Percentiles rank a stretch among this genome's conserved stretches.
Conservation (phyloP, 2,113 vertebrate genomes). For the Pardalotus punctatus region DNA sequence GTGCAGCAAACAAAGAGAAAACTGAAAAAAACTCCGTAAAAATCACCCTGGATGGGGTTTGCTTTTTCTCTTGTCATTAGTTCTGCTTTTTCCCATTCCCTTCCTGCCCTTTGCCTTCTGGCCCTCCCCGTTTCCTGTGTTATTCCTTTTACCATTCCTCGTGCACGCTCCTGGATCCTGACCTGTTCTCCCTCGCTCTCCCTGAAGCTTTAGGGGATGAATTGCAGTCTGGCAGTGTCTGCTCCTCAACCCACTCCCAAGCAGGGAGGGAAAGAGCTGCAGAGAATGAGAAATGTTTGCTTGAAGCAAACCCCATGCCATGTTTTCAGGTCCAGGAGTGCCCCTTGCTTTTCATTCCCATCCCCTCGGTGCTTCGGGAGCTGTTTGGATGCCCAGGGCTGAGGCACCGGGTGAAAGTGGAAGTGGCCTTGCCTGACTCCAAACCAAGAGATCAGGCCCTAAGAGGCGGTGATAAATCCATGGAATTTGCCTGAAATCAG, state of each 20-base stretch:
- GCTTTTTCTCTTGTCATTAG: background rate
- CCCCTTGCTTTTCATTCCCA: background rate
- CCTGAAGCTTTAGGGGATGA: background rate
- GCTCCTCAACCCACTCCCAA: background rate
- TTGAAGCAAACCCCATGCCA: background rate
- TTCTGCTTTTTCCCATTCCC: background rate
- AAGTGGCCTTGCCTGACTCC: background rate
- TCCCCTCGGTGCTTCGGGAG: background rate
- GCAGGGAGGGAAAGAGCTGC: background rate
- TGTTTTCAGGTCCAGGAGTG: background rate
- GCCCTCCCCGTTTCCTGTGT: background rate
- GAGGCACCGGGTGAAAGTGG: background rate
- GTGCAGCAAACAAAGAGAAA: background rate
- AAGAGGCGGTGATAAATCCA: background rate
- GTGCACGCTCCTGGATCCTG: rapidly evolving
- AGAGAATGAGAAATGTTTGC: background rate
- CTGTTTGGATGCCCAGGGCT: background rate
- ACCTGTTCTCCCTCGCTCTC: background rate
- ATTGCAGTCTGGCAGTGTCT: background rate
- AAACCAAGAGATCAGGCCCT: background rate
- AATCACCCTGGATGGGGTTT: background rate
- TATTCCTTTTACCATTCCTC: background rate
- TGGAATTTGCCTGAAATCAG: background rate
- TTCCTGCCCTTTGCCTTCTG: background rate
- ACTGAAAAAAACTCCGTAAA: rapidly evolving